A percentile compares a stretch with the other conserved stretches of the same genome.
Evolutionary conservation across 1,140 invertebrate genomes (phyloP).

Genomic region (Phenacoccus solenopsis): DNA sequence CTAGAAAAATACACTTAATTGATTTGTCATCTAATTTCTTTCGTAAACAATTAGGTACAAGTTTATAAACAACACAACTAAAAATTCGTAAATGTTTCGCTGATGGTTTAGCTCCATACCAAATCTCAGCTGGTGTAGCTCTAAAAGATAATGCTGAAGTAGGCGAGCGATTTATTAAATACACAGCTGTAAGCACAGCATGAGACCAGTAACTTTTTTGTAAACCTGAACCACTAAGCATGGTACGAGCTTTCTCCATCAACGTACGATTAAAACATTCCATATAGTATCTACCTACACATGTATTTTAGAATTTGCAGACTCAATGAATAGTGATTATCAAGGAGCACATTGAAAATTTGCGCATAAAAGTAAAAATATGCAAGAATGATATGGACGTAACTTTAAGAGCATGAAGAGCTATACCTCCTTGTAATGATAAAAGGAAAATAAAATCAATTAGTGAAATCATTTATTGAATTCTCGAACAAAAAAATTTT

Average conservation of each 20-base stretch:
- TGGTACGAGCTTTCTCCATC: neutral
- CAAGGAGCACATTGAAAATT: too few species aligned
- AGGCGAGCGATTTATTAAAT: slow-evolving; percentile 19
- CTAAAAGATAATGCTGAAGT: slow-evolving; percentile 8
- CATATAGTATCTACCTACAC: too few species aligned
- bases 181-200: slow-evolving; percentile 20
- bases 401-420: too few species aligned
- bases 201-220: slow-evolving; percentile 20
- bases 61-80: slow-evolving; percentile 26
- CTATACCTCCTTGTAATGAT: too few species aligned
- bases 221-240: neutral
- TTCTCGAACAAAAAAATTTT: too few species aligned
- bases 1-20: slow-evolving; percentile 23
- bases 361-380: too few species aligned
- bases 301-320: too few species aligned
- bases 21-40: slow-evolving; percentile 30
- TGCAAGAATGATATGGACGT: too few species aligned
- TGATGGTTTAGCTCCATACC: slow-evolving; percentile 23
- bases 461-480: too few species aligned
- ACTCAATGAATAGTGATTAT: too few species aligned
- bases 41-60: slow-evolving; percentile 24
- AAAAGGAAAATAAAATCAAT: too few species aligned
- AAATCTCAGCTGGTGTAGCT: slow-evolving; percentile 25
- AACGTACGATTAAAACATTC: neutral
- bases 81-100: slow-evolving; percentile 29